Evolutionary conservation across 2,797 vertebrate genomes (phyloP), one percentile per base, ranked within the genome.

Genomic region (Malacoctenus gilli): DNA sequence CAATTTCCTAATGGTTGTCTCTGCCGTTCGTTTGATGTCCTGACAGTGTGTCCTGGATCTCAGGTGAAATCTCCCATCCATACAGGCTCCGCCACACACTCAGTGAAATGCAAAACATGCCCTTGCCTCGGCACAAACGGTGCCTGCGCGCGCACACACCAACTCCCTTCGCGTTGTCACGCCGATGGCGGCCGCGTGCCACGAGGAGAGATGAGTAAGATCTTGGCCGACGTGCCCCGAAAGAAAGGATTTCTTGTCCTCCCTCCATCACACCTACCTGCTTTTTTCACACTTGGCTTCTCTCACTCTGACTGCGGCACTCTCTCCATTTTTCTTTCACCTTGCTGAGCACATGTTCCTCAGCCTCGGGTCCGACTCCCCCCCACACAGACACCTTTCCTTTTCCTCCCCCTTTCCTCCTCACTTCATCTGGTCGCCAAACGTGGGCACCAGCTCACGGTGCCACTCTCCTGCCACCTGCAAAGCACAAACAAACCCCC

Each of bases 221-320:
- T 85, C 78, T 58, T 65, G 76, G 66, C 49, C 60, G 85, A 87
- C 86, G 80, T 85, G 77, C 76, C 86, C 85, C 57, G 80, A 67
- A 88, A 88, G 77, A 76, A 84, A 73, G 28, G 63, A 83, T 85
- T 84, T 87, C 71, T 82, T 85, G 79, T 83, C 76, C 74, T 65
- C 80, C 74, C 74, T 80, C 66, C 82, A 81, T 85, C 75, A 75
- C 84, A 89, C 84, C 83, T 88, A 88, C 85, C 85, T 89, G 74
- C 68, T 85, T 70, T 57, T 63, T 82, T 84, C 67, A 86, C 79
- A 80, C 77, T 80, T 71, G 71, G 68, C 68, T 81, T 86, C 61
- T 52, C 78, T 41, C 39, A 42, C 58, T 68, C 51, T 60, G 57
- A 35, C 53, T 65, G 48, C 37, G 20, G 37, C 42, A 38, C 38